phyloP scores from a whole-genome alignment of 2,797 vertebrate species.

The Mormyrus proboscirostris region DNA sequence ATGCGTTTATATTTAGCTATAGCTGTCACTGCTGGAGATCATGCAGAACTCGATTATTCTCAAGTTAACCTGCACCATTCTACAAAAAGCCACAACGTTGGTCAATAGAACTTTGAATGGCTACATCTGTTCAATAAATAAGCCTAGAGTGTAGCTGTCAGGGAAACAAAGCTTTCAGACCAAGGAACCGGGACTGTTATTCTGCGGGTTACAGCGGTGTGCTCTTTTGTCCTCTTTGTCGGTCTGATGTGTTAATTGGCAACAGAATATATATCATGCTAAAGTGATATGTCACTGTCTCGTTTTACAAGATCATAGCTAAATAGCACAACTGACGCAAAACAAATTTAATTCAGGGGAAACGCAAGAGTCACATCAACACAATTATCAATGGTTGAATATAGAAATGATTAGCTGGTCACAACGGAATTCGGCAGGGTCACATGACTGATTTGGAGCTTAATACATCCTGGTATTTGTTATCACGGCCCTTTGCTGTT shows the following conservation, averaged over 20 bases:
- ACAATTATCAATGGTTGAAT: not conserved
- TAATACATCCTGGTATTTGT: not conserved
- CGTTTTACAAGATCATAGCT: not conserved
- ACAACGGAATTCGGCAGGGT: not conserved
- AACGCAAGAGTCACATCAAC: not conserved
- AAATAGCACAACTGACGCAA: not conserved
- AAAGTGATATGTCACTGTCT: not conserved
- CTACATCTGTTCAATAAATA: not conserved
- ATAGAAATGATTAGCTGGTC: not conserved
- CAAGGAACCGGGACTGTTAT: not conserved
- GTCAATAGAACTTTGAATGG: not conserved
- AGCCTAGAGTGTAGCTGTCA: not conserved
- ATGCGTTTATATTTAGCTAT: not conserved
- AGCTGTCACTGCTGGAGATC: not conserved
- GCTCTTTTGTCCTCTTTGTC: not conserved
- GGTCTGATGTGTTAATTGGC: not conserved
- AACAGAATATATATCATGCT: not conserved
- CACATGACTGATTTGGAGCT: not conserved
- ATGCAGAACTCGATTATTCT: not conserved
- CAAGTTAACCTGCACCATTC: not conserved
- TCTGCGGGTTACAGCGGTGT: not conserved
- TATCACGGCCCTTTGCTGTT: not conserved
- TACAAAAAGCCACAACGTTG: not conserved
- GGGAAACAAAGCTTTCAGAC: not conserved
- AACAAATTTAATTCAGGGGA: not conserved